Base-by-base conservation (phyloP, 2,888 invertebrate genomes). In the Rhorus exstirpatorius region DNA sequence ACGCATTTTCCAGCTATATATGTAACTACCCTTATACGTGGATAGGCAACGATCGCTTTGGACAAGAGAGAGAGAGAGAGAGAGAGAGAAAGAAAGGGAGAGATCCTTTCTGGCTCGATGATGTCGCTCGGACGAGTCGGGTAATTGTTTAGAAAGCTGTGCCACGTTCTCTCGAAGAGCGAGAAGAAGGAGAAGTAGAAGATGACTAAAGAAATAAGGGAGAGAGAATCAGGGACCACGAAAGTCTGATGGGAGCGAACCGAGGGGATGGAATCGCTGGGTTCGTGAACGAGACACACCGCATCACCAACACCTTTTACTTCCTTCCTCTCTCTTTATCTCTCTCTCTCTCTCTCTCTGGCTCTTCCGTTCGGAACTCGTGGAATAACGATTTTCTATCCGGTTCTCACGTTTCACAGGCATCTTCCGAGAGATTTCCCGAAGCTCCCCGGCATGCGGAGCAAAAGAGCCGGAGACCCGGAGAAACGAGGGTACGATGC, bases 1-100 rank as follows among this genome's bases (percentile, higher is more conserved):
- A 61, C 81, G 85, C 82, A 86, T 88, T 86, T 87, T 82, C 86
- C 79, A 84, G 85, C 61, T 26, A 82, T 38, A 85, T 76, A 79
- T 76, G 79, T 82, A 84, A 86, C 84, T 83, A 85, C 86, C 85
- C 84, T 83, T 82, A n/a, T 80, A 84, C 31, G 44, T n/a, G 46
- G 21, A n/a, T 21, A 53, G 2, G 24, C 12, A 14, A 53, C 19
- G 12, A 3, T 24, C 10, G 26, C 19, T 10, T 26, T 41, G 14
- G 21, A 60, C 10, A 14, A 21, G 46, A 3, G 46, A 46, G 35
- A 49, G 26, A 44, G 19, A 49, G 21, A 35, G n/a, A 10, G 65
- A 49, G 46, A 35, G 41, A 55, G 26, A 17, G 26, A 31, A 38
- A 72, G 46, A n/a, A n/a, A 35, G 24, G 24, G 21, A 14, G 38